These are phyloP conservation scores for Galerucella nymphaeae DNA, from an alignment of 2,888 invertebrate genomes.

Conservation along the genomic window DNA sequence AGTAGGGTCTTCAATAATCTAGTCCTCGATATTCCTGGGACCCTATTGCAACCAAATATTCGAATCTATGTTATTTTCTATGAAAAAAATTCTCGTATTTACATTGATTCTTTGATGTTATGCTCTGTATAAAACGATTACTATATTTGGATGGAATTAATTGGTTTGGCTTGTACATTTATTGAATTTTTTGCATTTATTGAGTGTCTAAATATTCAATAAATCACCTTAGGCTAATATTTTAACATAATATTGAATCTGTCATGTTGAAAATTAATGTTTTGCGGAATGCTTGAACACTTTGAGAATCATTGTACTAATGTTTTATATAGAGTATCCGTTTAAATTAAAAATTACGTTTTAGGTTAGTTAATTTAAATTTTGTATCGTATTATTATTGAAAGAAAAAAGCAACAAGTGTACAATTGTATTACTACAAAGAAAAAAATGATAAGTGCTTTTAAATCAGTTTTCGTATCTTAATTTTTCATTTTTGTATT, in stretches of 20 bases:
- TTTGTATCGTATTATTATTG: neutral
- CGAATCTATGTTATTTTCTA: neutral
- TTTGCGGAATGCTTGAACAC: no score
- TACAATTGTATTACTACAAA: no score
- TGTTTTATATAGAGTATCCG: neutral
- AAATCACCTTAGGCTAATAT: neutral
- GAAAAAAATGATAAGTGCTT: neutral
- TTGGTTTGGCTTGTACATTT: neutral
- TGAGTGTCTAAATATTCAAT: neutral
- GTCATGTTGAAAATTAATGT: no score
- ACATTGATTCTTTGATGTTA: neutral
- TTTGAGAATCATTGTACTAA: neutral
- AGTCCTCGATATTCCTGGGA: conserved; percentile 23
- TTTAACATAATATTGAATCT: no score
- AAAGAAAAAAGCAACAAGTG: neutral
- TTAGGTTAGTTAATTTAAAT: neutral
- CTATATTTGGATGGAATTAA: neutral
- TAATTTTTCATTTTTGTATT: neutral
- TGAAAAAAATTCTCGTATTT: neutral
- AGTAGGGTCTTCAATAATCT: conserved; percentile 28
- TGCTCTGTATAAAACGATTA: conserved; percentile 12
- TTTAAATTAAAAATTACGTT: neutral
- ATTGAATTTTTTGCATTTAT: neutral
- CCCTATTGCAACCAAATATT: conserved; percentile 20
- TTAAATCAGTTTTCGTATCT: neutral